Percentiles rank a stretch among this genome's conserved stretches.
Evolutionary conservation across 2,888 invertebrate species (phyloP).

Genomic region (Drosophila demipolita): DNA sequence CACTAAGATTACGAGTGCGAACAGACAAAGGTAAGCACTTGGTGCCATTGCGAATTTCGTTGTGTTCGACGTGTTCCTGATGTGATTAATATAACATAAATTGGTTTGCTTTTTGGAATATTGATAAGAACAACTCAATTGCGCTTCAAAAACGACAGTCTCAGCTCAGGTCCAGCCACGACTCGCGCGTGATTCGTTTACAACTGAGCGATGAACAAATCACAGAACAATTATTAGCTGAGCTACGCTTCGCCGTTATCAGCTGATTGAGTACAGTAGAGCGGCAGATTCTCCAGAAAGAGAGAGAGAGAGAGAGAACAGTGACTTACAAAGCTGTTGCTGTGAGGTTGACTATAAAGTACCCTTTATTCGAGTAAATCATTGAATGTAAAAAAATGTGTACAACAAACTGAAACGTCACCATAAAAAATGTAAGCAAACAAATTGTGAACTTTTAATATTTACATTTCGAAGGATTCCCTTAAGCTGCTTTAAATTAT

Average conservation of each 20-base stretch:
- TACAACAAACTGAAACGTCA: not conserved
- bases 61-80: conserved; percentile 20
- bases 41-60: conserved; percentile 50
- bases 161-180: conserved; percentile 11
- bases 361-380: conserved; percentile 14
- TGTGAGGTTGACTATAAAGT: conserved; percentile 17
- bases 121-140: conserved; percentile 59
- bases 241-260: conserved; percentile 53
- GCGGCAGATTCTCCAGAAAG: conserved; percentile 12
- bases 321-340: not conserved
- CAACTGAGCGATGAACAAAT: conserved; percentile 50
- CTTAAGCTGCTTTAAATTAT: not conserved
- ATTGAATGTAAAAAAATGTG: not conserved
- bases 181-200: conserved; percentile 39
- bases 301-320: not conserved
- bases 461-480: not conserved
- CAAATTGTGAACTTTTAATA: not conserved
- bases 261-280: conserved; percentile 33
- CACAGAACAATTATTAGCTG: conserved; percentile 31
- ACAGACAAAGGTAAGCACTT: conserved; percentile 31
- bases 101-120: conserved; percentile 32
- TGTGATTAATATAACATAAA: conserved; percentile 28
- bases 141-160: conserved; percentile 19
- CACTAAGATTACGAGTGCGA: conserved; percentile 34
- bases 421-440: not conserved